Evolutionary conservation across 2,888 invertebrate genomes (phyloP), one percentile per base, ranked within the genome.

Genomic region (Gonocerus acuteangulatus): DNA sequence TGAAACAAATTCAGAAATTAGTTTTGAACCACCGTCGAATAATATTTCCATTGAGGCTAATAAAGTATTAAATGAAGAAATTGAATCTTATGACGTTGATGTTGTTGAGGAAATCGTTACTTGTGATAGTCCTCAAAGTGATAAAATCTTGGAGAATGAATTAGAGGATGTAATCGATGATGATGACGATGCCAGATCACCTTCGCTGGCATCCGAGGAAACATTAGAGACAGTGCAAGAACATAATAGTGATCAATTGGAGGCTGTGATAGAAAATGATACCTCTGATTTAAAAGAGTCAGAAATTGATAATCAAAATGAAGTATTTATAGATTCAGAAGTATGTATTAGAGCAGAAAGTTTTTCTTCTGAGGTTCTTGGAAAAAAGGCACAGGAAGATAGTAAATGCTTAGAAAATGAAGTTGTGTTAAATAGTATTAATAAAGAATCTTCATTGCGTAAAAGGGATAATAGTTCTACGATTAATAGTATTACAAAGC

Each of bases 271-370:
- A 57, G 44, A 45, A 23, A 44, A 47, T 16, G 44, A 34, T 19
- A 47, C 45, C 27, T 11, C 23, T 57, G 57, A 47, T 32, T 23
- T 23, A 23, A 23, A 45, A 22, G 47, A 22, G 21, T 48, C 51
- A 13, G 42, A 15, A 39, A 32, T 18, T 49, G 49, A 60, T 42
- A 58, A 58, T 47, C 58, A 58, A 58, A 47, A 58, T 47, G 34
- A 48, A 22, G 15, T 58, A 27, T 48, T 49, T 39, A 32, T 22
- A 15, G 60, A 60, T 13, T 27, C 60, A 9, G n/a, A 23, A 22
- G 19, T 34, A 49, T 19, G 2, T 49, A 27, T 42, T 13, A 34
- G 48, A 22, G 42, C 47, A 36, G 39, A 22, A 6, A 18, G 16
- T 9, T 27, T 13, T 3, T 36, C 11, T 7, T 6, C 42, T 18